phyloP scores from a whole-genome alignment of 2,113 vertebrate genomes.

The Zapornia atra region DNA sequence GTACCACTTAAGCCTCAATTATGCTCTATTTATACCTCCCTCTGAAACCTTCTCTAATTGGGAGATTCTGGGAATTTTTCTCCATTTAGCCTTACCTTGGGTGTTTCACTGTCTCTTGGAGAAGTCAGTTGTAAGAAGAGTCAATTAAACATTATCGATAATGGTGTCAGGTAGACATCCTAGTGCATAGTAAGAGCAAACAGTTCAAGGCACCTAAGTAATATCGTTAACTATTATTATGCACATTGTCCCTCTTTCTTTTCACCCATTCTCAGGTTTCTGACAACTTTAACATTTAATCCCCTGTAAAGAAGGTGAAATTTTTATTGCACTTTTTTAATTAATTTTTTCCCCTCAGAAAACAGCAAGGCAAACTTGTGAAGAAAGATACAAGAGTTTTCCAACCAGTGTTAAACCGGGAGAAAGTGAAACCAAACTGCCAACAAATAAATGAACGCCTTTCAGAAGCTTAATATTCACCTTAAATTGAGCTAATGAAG shows the following conservation, averaged over 20 bases:
- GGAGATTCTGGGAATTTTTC: not conserved
- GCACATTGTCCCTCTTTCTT: not conserved
- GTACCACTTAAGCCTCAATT: constrained; percentile 13
- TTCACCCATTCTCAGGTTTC: not conserved
- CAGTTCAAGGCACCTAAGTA: not conserved
- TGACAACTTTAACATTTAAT: not conserved
- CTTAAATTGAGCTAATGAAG: constrained; percentile 60
- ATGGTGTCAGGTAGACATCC: not conserved
- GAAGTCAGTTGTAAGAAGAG: not conserved
- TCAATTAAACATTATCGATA: not conserved
- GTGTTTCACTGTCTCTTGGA: not conserved
- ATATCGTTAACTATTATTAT: not conserved
- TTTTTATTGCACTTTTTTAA: not conserved
- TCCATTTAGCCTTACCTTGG: not conserved
- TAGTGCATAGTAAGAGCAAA: not conserved
- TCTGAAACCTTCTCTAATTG: constrained; percentile 7
- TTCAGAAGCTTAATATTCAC: constrained; percentile 37
- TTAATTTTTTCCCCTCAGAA: not conserved
- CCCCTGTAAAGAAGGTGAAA: not conserved
- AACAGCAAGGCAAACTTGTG: not conserved
- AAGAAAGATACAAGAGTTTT: not conserved
- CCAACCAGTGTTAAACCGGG: not conserved
- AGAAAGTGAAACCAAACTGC: not conserved
- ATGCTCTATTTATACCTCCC: constrained; percentile 19
- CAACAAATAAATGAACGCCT: not conserved